Percentiles rank a stretch among this genome's conserved stretches.
These are phyloP conservation scores for Latrodectus hesperus DNA, from an alignment of 2,888 invertebrate species.

Conservation along the genomic window DNA sequence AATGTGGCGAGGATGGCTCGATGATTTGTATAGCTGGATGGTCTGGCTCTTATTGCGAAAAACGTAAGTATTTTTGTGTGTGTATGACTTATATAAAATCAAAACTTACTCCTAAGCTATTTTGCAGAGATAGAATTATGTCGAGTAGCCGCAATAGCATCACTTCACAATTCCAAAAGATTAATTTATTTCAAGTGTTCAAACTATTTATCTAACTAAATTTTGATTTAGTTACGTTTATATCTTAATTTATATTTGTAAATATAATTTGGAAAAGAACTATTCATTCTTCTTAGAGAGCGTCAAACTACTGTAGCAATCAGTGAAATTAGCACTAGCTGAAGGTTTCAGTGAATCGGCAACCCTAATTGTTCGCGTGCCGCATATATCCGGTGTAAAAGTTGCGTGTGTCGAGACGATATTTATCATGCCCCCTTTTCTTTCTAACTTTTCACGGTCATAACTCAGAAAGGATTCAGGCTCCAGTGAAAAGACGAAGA, in stretches of 20 bases:
- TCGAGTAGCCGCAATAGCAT: too few relatives aligned
- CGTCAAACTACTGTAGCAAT: not conserved
- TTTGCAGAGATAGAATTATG: too few relatives aligned
- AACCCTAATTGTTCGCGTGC: conserved; percentile 68
- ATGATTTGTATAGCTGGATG: conserved; percentile 94
- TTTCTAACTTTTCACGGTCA: conserved; percentile 43
- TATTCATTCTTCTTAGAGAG: not conserved
- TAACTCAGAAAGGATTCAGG: conserved; percentile 54
- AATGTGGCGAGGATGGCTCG: conserved; percentile 84
- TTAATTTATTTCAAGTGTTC: too few relatives aligned
- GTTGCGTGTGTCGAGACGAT: conserved; percentile 54
- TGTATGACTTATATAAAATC: not conserved
- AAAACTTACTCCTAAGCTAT: too few relatives aligned
- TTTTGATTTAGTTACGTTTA: too few relatives aligned
- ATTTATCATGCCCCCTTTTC: conserved; percentile 33
- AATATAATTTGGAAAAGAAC: too few relatives aligned
- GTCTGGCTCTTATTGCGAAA: conserved; percentile 74
- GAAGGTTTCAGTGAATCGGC: conserved; percentile 50
- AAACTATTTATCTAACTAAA: too few relatives aligned
- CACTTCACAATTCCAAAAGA: too few relatives aligned
- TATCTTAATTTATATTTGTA: too few relatives aligned
- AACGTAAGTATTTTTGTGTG: not conserved
- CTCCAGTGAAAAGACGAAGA: conserved; percentile 58
- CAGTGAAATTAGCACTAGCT: conserved; percentile 5
- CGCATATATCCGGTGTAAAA: conserved; percentile 57